These are phyloP conservation scores for Nomada hirtipes DNA, from an alignment of 2,888 invertebrate species.

Conservation along the genomic window DNA sequence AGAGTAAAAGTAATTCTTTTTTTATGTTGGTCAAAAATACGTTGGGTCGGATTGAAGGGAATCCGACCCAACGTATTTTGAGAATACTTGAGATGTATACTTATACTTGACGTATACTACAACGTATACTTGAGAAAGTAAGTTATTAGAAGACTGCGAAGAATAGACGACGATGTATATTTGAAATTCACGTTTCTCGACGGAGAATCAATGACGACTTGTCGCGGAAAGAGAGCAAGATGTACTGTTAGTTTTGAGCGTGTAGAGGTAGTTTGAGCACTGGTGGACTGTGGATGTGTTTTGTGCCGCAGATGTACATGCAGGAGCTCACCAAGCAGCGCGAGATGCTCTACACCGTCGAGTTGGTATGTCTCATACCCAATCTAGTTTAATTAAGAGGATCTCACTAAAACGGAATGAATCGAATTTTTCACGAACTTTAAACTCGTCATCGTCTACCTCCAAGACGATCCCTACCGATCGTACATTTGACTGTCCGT, in stretches of 20 bases:
- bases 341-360: slow-evolving; percentile 93
- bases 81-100: too few relatives aligned
- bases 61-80: neutral
- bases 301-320: slow-evolving; percentile 91
- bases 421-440: slow-evolving; percentile 30
- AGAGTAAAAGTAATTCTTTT: too few relatives aligned
- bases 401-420: slow-evolving; percentile 30
- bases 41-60: too few relatives aligned
- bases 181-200: neutral
- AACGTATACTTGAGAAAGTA: neutral
- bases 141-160: too few relatives aligned
- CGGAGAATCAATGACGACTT: neutral
- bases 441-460: slow-evolving; percentile 16
- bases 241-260: slow-evolving; percentile 79
- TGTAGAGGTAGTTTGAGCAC: slow-evolving; percentile 81
- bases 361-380: slow-evolving; percentile 89
- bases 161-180: neutral
- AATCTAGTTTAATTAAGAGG: slow-evolving; percentile 74
- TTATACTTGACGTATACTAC: too few relatives aligned
- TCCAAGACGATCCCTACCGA: neutral
- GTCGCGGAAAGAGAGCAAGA: slow-evolving; percentile 55
- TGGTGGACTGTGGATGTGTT: slow-evolving; percentile 84
- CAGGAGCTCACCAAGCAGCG: slow-evolving; percentile 95
- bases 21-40: too few relatives aligned
- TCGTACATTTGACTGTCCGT: neutral